Conservation (phyloP, 2,797 vertebrate species). For the Lacerta viridis region DNA sequence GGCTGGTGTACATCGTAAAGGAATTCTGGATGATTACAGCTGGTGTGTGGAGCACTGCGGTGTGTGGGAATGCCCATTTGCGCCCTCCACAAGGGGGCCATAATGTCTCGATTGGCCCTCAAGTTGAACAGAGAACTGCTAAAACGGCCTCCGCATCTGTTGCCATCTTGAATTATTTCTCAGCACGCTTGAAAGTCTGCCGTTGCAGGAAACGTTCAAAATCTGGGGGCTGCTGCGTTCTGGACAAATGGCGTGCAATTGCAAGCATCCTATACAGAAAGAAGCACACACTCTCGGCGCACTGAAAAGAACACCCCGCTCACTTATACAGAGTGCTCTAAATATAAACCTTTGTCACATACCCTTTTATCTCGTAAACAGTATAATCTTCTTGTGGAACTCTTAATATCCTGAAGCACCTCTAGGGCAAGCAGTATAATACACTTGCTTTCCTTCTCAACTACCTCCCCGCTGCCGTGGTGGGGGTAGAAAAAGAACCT, state of each 20-base stretch:
- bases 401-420: not conserved
- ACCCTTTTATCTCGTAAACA: slow-evolving; percentile 13
- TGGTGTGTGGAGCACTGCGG: too few species aligned
- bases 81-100: too few species aligned
- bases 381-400: not conserved
- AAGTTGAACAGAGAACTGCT: not conserved
- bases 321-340: slow-evolving; percentile 30
- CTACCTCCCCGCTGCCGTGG: not conserved
- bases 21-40: not conserved
- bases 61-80: not conserved
- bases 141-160: not conserved
- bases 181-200: not conserved
- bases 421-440: not conserved
- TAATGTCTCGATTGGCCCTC: not conserved
- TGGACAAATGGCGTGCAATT: not conserved
- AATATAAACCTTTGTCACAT: slow-evolving; percentile 34
- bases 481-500: not conserved
- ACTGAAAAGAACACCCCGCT: slow-evolving; percentile 16
- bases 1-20: not conserved
- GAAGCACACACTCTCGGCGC: not conserved
- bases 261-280: not conserved
- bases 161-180: not conserved
- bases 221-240: too few species aligned
- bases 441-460: not conserved
- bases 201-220: not conserved